Evolutionary conservation across 1,140 invertebrate genomes (phyloP).

Genomic region (Diploscapter pachys): DNA sequence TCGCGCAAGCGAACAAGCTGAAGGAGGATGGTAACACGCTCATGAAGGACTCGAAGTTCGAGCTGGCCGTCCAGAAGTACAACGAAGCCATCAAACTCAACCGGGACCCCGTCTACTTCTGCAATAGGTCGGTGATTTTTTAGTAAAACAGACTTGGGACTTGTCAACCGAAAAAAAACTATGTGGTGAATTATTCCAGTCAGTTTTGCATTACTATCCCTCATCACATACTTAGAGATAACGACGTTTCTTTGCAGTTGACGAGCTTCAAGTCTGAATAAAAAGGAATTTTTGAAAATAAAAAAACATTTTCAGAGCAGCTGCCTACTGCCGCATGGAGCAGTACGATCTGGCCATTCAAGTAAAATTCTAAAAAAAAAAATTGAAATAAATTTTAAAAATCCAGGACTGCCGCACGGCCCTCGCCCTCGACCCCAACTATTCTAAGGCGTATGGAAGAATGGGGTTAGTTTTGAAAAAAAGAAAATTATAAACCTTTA

Average conservation of each 20-base stretch:
- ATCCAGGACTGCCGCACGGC: slow-evolving; percentile 80
- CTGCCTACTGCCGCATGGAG: slow-evolving; percentile 57
- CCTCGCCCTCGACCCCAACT: slow-evolving; percentile 79
- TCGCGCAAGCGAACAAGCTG: slow-evolving; percentile 43
- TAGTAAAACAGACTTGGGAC: too few relatives aligned
- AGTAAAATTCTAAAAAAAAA: too few relatives aligned
- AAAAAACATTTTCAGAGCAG: slow-evolving; percentile 43
- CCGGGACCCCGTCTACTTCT: slow-evolving; percentile 42
- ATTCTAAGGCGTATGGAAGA: slow-evolving; percentile 89
- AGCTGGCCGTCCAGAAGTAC: slow-evolving; percentile 48
- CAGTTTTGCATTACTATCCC: too few relatives aligned
- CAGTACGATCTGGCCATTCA: slow-evolving; percentile 67
- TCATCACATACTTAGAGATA: too few relatives aligned
- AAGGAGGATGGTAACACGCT: slow-evolving; percentile 44
- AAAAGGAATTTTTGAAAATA: background rate
- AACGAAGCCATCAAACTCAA: slow-evolving; percentile 45
- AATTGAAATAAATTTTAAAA: too few relatives aligned
- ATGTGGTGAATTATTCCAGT: background rate
- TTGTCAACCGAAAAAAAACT: background rate
- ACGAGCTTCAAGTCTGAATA: too few relatives aligned
- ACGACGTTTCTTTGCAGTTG: background rate
- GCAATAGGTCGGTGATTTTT: slow-evolving; percentile 32
- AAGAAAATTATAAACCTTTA: background rate
- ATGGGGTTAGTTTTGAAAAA: slow-evolving; percentile 67
- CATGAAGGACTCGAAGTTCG: slow-evolving; percentile 46